Base-by-base conservation (phyloP, 2,888 invertebrate genomes). In the Agrotis exclamationis region DNA sequence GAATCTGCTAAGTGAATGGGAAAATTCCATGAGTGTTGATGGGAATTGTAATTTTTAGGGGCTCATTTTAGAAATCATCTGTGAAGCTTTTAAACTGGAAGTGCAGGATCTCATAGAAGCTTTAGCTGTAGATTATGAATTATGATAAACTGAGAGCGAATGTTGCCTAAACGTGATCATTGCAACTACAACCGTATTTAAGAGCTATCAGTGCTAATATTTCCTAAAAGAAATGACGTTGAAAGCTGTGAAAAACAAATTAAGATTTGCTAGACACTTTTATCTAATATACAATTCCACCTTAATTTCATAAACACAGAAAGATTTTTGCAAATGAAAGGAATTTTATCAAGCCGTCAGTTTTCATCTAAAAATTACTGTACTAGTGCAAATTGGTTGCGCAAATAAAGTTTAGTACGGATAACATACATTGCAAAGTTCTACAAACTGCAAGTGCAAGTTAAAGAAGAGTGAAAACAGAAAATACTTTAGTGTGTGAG, bases 401-500 rank as follows among this genome's bases (percentile, higher is more conserved):
- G 1, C 11, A 47, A 18, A 14, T 14, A n/a, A 33, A 22, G 4
- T 22, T 7, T 7, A 39, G 14, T 1, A 33, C 14, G 3, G 6
- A 33, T n/a, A 14, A 39, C 33, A 24, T 16, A 16, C n/a, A 39
- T 4, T 48, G 22, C 20, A 50, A 78, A 33, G 33, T 33, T 47
- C 18, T 6, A 28, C 2, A 39, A 57, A 63, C 44, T 18, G 13
- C 14, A 24, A 80, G 33, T 53, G 33, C 45, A 76, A 80, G 53
- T 51, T 22, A 54, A 58, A 39, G 24, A 57, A 76, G 48, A 69
- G 57, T 48, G 53, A 79, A 60, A 73, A n/a, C 56, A 39, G 24
- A 48, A 66, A 33, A 33, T 20, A 39, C 24, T 44, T 28, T 48
- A 16, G 18, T 59, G n/a, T 63, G 53, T 63, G 60, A 57, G 63